Evolutionary conservation across 2,113 vertebrate species (phyloP).

Genomic region (Platycercus adscitus): DNA sequence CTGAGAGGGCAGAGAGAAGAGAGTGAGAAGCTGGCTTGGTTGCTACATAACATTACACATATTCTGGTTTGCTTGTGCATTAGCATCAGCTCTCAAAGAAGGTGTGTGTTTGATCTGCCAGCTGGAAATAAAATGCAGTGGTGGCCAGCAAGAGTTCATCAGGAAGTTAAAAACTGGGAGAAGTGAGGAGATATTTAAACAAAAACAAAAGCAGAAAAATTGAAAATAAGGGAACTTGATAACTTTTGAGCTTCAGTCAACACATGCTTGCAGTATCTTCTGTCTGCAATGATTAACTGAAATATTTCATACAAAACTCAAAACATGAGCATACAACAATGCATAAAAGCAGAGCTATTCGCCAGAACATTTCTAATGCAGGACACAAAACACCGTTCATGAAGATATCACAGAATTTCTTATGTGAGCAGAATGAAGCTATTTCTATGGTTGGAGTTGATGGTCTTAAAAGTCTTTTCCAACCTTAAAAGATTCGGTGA

Average conservation of each 20-base stretch:
- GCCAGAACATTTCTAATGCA: not conserved
- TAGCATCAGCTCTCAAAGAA: not conserved
- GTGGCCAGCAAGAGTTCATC: slow-evolving; percentile 2
- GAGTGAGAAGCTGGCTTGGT: not conserved
- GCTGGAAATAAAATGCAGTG: not conserved
- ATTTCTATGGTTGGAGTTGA: not conserved
- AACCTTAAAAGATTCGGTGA: not conserved
- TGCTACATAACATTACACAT: not conserved
- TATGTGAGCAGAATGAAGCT: not conserved
- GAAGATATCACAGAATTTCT: not conserved
- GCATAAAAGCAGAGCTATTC: not conserved
- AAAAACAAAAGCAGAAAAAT: not conserved
- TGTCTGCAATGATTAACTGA: not conserved
- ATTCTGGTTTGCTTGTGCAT: not conserved
- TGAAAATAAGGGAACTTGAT: not conserved
- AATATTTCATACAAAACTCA: not conserved
- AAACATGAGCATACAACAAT: not conserved
- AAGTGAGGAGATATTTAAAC: not conserved
- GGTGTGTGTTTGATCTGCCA: not conserved
- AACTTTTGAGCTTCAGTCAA: not conserved
- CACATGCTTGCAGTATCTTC: not conserved
- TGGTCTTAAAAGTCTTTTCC: not conserved
- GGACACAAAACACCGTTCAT: not conserved
- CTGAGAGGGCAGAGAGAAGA: not conserved
- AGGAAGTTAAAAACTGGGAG: slow-evolving; percentile 33